These are phyloP conservation scores for Microctonus aethiopoides DNA, from an alignment of 2,888 invertebrate genomes.

Conservation along the genomic window DNA sequence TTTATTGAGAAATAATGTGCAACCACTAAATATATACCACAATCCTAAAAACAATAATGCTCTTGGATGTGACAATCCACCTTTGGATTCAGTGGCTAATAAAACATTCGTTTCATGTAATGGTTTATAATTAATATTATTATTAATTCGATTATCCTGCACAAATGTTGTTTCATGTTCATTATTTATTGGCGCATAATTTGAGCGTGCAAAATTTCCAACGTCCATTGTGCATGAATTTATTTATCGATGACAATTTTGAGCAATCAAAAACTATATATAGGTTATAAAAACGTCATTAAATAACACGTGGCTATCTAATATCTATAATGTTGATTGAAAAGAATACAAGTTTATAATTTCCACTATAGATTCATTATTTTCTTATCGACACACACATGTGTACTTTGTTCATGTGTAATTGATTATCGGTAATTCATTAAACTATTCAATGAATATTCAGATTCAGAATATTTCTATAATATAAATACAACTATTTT, in stretches of 20 bases:
- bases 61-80: conserved; percentile 72
- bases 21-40: conserved; percentile 84
- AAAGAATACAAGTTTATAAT: no score
- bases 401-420: no score
- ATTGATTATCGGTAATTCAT: no score
- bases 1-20: conserved; percentile 82
- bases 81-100: conserved; percentile 55
- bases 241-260: not conserved
- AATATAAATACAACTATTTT: no score
- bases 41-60: conserved; percentile 74
- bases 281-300: not conserved
- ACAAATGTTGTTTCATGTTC: conserved; percentile 50
- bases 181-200: conserved; percentile 54
- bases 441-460: no score
- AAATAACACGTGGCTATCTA: not conserved
- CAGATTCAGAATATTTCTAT: no score
- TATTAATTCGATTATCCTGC: conserved; percentile 50
- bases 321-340: not conserved
- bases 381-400: no score
- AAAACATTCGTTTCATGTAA: conserved; percentile 55
- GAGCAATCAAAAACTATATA: not conserved
- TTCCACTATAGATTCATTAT: no score
- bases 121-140: conserved; percentile 46
- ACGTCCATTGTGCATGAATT: conserved; percentile 40
- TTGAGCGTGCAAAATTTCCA: conserved; percentile 32